Evolutionary conservation across 2,888 invertebrate genomes (phyloP).

Genomic region (Netelia melanura): DNA sequence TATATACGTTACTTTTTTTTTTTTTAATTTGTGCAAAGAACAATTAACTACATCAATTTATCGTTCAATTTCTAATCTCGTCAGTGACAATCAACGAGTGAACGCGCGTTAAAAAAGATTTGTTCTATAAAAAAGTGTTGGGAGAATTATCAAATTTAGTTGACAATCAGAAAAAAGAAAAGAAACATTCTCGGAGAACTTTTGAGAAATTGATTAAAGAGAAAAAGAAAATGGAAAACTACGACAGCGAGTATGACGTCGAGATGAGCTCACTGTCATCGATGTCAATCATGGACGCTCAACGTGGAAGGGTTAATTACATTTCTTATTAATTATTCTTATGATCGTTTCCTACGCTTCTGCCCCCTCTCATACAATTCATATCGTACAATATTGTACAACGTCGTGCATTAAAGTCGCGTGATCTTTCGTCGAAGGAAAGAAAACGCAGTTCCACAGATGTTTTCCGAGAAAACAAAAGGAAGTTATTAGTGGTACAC

Average conservation of each 20-base stretch:
- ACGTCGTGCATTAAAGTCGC: not conserved
- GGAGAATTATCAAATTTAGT: not conserved
- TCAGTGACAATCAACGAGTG: not conserved
- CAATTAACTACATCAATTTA: not conserved
- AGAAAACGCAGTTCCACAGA: not conserved
- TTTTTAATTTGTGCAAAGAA: no score
- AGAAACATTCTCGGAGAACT: not conserved
- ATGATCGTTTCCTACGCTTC: not conserved
- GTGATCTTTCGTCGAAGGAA: not conserved
- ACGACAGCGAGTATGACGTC: constrained; percentile 77
- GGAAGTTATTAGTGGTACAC: constrained; percentile 9
- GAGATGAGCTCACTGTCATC: constrained; percentile 79
- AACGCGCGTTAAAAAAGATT: not conserved
- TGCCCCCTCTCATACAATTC: not conserved
- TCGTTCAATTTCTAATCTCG: not conserved
- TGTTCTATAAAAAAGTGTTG: constrained; percentile 13
- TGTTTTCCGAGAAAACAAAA: not conserved
- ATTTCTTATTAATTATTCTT: constrained; percentile 14
- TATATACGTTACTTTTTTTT: no score
- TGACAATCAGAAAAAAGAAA: not conserved
- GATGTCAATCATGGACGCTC: constrained; percentile 67
- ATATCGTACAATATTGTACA: not conserved
- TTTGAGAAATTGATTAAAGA: not conserved
- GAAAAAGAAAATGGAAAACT: constrained; percentile 73
- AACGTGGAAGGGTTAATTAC: constrained; percentile 72